Evolutionary conservation across 53 echinoderm and acorn worm genomes (phyloP), one percentile per base, ranked within the genome.

Genomic region (Crossaster papposus): DNA sequence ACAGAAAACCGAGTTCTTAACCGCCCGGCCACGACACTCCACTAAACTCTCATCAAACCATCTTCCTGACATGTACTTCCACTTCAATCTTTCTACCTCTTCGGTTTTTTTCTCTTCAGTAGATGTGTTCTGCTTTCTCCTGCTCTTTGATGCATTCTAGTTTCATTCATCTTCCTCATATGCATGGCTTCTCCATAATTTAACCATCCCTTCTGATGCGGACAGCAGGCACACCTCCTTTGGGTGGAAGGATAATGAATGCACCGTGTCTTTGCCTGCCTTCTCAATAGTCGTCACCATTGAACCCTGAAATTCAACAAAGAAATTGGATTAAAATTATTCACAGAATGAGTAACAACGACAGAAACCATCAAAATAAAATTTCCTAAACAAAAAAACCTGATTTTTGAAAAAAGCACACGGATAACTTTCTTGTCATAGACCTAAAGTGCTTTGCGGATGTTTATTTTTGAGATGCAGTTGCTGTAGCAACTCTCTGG

Each of bases 231-330:
- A 97, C 1, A 93, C 58, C 65, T 97, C 98, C 35, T 89, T 71
- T 29, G 98, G 98, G 77, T 97, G 98, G 83, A 94, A 97, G 31
- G 95, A 94, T 51, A 97, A 52, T 0, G 98, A 94, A 78, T 94
- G 98, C 13, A 97, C 95, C 14, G 86, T 89, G 2, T 91, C 93
- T 73, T 85, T 90, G 23, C 98, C 95, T 1, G 94, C 98, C 64
- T 95, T 91, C 77, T 93, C 95, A 37, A 96, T 94, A 2, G 95
- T 96, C 9, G 91, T 85, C 7, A 90, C 92, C 93, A 96, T 93
- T 31, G 94, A 91, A 5, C 98, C 98, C 98, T 97, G 91, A 6
- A 89, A 72, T 17, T 5, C 22, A 90, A 88, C 13, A 30, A 29
- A 86, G 71, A 79, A 17, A 58, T 58, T 0, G 58, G 58, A 58